Evolutionary conservation across 2,113 vertebrate species (phyloP).

Genomic region (Bombycilla garrulus): DNA sequence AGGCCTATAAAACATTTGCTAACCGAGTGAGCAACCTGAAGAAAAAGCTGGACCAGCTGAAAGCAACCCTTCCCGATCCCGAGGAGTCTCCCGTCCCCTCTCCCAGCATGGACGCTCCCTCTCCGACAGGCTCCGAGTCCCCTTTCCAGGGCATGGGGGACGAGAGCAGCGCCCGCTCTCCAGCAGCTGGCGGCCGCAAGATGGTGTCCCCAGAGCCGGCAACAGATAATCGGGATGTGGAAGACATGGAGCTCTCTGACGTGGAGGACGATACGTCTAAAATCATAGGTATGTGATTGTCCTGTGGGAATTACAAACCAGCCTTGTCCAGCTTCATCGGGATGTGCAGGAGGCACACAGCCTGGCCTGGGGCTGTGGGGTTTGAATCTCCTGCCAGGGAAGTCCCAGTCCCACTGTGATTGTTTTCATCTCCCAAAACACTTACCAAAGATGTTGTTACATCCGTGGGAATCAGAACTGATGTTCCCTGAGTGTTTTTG

Average conservation of each 20-base stretch:
- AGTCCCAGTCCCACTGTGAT: rapidly evolving
- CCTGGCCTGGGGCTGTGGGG: not conserved
- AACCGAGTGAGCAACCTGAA: constrained; percentile 93
- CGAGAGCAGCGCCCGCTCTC: constrained; percentile 65
- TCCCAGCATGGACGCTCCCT: constrained; percentile 91
- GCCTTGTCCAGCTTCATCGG: not conserved
- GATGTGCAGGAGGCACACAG: not conserved
- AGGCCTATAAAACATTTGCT: constrained; percentile 97
- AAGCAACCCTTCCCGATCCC: constrained; percentile 86
- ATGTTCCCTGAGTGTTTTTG: rapidly evolving
- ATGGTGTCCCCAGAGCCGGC: constrained; percentile 70
- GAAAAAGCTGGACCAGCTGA: constrained; percentile 93
- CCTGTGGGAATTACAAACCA: rapidly evolving
- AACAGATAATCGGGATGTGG: constrained; percentile 83
- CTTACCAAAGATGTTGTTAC: rapidly evolving
- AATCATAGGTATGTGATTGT: constrained; percentile 78
- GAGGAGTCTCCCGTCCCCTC: constrained; percentile 95
- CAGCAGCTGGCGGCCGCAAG: constrained; percentile 67
- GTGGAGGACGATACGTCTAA: constrained; percentile 77
- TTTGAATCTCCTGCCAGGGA: not conserved
- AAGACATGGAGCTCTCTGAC: constrained; percentile 97
- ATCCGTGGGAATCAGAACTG: not conserved
- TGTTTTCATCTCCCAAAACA: not conserved
- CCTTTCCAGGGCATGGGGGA: constrained; percentile 84
- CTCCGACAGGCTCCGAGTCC: constrained; percentile 92